These are phyloP conservation scores for Edolisoma coerulescens DNA, from an alignment of 2,113 vertebrate species.

Conservation along the genomic window DNA sequence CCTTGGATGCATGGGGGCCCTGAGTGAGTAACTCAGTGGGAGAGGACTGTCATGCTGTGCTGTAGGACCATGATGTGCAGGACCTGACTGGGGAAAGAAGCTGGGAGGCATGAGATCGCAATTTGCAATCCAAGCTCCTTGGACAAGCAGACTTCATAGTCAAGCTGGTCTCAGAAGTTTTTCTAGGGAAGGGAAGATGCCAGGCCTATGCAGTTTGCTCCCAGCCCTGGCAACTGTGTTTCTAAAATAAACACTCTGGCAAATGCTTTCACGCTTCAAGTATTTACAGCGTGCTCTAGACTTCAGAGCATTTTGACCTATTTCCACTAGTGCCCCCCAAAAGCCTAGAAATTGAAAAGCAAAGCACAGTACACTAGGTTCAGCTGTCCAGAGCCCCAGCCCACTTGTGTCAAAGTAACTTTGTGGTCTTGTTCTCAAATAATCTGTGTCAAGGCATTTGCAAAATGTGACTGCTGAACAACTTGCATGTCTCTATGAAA, in stretches of 20 bases:
- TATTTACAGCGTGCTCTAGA: neutral
- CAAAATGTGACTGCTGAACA: neutral
- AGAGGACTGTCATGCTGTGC: fast-evolving
- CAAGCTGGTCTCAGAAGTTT: neutral
- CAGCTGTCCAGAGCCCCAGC: neutral
- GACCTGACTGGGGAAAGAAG: neutral
- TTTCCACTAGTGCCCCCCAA: neutral
- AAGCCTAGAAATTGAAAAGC: neutral
- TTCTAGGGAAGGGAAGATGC: neutral
- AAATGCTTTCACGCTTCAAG: neutral
- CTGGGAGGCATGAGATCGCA: neutral
- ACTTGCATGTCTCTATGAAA: neutral
- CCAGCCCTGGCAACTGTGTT: neutral
- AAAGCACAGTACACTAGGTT: neutral
- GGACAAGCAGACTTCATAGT: neutral
- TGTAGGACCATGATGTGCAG: neutral
- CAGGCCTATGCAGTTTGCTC: neutral
- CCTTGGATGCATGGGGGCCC: neutral
- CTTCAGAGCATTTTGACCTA: neutral
- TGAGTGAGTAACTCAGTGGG: neutral
- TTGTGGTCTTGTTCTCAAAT: neutral
- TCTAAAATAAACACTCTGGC: neutral
- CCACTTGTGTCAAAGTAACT: neutral
- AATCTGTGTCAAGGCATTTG: neutral
- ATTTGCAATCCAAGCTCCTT: neutral